phyloP scores from a whole-genome alignment of 2,113 vertebrate genomes.

The Hemiscyllium ocellatum region DNA sequence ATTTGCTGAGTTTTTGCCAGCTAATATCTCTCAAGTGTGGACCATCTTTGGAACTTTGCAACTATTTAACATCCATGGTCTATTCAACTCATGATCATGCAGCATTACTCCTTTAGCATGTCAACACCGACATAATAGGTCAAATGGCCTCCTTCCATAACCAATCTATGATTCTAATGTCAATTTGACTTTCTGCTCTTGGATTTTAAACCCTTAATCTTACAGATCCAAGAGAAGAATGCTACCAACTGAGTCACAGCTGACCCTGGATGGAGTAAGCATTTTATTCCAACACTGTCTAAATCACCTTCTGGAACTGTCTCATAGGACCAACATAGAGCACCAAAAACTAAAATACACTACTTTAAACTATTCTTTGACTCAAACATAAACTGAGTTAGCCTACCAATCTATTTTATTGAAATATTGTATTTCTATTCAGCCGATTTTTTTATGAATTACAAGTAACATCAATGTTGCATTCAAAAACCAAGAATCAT shows the following conservation, averaged over 20 bases:
- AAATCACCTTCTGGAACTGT: not conserved
- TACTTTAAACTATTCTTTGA: not conserved
- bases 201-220: not conserved
- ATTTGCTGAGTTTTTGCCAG: no score
- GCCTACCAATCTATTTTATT: not conserved
- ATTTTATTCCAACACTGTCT: not conserved
- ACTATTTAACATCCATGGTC: not conserved
- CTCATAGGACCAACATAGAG: not conserved
- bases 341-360: not conserved
- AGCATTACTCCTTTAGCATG: not conserved
- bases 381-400: not conserved
- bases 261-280: not conserved
- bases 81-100: not conserved
- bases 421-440: not conserved
- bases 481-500: not conserved
- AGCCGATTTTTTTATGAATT: not conserved
- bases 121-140: not conserved
- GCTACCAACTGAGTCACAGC: not conserved
- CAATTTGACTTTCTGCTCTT: not conserved
- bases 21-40: no score
- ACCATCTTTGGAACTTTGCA: conserved; percentile 28
- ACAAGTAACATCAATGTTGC: not conserved
- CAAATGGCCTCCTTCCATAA: not conserved
- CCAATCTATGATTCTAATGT: not conserved
- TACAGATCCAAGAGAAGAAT: not conserved